Base-by-base conservation (phyloP, 2,888 invertebrate species). In the Willowsia nigromaculata region DNA sequence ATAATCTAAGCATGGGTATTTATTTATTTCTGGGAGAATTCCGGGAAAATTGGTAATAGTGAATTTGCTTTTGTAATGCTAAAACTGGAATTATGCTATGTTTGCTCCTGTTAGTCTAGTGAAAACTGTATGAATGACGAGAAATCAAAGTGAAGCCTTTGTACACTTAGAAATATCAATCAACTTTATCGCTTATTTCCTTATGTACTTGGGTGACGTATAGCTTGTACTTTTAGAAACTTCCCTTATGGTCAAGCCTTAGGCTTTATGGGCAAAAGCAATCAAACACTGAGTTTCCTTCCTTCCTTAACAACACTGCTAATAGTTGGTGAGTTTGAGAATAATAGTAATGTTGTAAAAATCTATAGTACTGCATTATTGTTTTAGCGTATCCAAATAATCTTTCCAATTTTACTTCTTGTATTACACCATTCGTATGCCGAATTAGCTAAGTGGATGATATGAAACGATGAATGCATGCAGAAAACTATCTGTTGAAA, bases 311-410 rank as follows among this genome's bases (percentile, higher is more conserved):
- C 62, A 62, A 13, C 13, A 33, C 62, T 22, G 18, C 74, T n/a
- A n/a, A n/a, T n/a, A n/a, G n/a, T n/a, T 7, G 47, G 47, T 4
- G 47, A 74, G 47, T n/a, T n/a, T n/a, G n/a, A n/a, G n/a, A n/a
- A n/a, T n/a, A 22, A 53, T 18, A 53, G 68, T 50, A 83, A 83
- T 53, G 53, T 53, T 50, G 71, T 11, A 33, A 83, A 68, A 30
- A 53, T 50, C 71, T 84, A 13, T 25, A 84, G 71, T 15, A 56
- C 71, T 71, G 30, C 43, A 81, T 71, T 84, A 84, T 71, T 84
- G 71, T 84, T 71, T 84, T 56, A 84, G 18, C 65, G 37, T 68
- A 7, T 37, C 47, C 15, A 47, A 33, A 74, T 47, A 83, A 81
- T 50, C 82, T 65, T 27, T 81, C 15, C 62, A 1, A 50, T 83